Percentiles rank a stretch among this genome's conserved stretches.
phyloP scores from a whole-genome alignment of 2,888 invertebrate genomes.

The Epinotia demarniana region DNA sequence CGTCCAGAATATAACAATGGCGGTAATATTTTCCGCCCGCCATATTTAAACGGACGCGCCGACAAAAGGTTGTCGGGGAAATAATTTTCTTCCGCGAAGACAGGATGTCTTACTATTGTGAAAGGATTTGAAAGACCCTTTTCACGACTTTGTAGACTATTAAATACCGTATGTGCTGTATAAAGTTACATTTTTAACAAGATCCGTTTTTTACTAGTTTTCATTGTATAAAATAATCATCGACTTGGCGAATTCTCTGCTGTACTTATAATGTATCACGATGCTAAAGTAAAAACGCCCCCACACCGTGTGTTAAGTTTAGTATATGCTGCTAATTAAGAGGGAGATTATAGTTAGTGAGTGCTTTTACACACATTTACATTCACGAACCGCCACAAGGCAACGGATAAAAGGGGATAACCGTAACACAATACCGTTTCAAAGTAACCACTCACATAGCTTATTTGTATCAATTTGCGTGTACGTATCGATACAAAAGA shows the following conservation, averaged over 20 bases:
- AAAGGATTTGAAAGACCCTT: constrained; percentile 73
- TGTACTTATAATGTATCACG: neutral
- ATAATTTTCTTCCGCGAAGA: constrained; percentile 73
- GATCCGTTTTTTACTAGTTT: neutral
- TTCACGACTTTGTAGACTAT: constrained; percentile 66
- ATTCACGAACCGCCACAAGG: constrained; percentile 3
- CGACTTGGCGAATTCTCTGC: too few relatives aligned
- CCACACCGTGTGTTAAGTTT: neutral
- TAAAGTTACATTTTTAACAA: neutral
- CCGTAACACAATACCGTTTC: constrained; percentile 49
- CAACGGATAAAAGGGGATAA: constrained; percentile 41
- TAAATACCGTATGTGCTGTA: constrained; percentile 54
- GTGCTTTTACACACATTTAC: constrained; percentile 5
- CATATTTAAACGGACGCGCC: constrained; percentile 63
- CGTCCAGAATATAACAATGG: constrained; percentile 54
- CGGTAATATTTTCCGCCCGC: constrained; percentile 64
- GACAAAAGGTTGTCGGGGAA: constrained; percentile 73
- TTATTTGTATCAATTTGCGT: constrained; percentile 65
- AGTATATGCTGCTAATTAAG: neutral
- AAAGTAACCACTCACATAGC: constrained; percentile 51
- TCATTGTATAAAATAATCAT: neutral
- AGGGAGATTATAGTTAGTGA: neutral
- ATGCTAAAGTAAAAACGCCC: neutral
- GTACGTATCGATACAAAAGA: constrained; percentile 63
- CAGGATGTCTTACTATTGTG: constrained; percentile 77